These are phyloP conservation scores for Ectemnius cavifrons DNA, from an alignment of 2,888 invertebrate genomes.

Conservation along the genomic window DNA sequence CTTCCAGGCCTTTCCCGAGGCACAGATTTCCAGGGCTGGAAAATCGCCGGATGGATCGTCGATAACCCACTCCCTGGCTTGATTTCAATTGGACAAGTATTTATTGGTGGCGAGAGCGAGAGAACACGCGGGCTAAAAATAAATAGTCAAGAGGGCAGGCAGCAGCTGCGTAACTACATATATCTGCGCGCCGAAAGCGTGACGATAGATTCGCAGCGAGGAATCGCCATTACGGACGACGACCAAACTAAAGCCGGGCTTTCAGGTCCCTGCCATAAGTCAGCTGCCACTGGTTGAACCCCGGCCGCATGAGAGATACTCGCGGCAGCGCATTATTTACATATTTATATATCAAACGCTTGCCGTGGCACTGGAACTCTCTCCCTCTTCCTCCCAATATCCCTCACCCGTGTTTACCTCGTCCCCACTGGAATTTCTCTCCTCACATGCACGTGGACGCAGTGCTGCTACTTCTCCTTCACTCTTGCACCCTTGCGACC, in stretches of 20 bases:
- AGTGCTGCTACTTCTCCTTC: not conserved
- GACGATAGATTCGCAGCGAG: conserved; percentile 72
- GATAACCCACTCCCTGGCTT: not conserved
- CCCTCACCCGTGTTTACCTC: no score
- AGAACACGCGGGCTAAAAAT: not conserved
- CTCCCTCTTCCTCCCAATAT: conserved; percentile 9
- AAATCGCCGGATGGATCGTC: not conserved
- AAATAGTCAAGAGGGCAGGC: not conserved
- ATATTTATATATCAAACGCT: conserved; percentile 74
- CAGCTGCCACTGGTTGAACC: conserved; percentile 68
- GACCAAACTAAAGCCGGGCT: conserved; percentile 61
- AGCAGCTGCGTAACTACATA: not conserved
- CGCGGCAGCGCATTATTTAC: conserved; percentile 72
- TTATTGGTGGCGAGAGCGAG: not conserved
- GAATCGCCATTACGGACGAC: conserved; percentile 59
- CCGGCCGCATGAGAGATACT: conserved; percentile 71
- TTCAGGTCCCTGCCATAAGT: conserved; percentile 72
- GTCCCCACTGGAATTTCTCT: not conserved
- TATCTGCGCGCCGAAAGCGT: conserved; percentile 53
- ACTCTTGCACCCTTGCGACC: not conserved
- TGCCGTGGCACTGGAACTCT: conserved; percentile 30
- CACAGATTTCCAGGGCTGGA: no score
- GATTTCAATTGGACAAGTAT: not conserved
- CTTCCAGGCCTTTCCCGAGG: no score
- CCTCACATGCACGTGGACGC: not conserved